Percentiles rank a stretch among this genome's conserved stretches.
Conservation (phyloP, 2,113 vertebrate species). For the Psittacus erithacus region DNA sequence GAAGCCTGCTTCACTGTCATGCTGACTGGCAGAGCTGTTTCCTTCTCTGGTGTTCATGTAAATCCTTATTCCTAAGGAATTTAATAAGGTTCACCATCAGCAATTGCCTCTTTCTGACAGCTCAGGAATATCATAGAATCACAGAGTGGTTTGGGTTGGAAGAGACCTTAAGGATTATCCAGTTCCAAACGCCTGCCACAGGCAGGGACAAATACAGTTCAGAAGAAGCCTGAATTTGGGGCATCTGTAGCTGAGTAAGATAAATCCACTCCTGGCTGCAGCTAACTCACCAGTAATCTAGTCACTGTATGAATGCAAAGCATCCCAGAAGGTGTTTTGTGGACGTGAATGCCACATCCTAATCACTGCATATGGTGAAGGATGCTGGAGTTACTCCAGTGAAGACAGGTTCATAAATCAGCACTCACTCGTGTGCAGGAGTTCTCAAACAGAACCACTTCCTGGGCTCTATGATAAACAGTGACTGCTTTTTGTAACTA, state of each 20-base stretch:
- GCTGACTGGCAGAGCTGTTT: slow-evolving; percentile 56
- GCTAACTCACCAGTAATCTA: not conserved
- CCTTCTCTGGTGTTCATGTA: slow-evolving; percentile 28
- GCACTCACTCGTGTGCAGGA: not conserved
- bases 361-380: not conserved
- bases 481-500: not conserved
- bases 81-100: not conserved
- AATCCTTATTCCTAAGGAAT: slow-evolving; percentile 9
- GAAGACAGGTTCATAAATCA: not conserved
- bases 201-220: not conserved
- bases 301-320: not conserved
- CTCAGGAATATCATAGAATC: not conserved
- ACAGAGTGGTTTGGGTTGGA: not conserved
- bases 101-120: slow-evolving; percentile 3
- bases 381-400: not conserved
- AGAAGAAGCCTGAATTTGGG: slow-evolving; percentile 10
- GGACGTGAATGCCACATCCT: not conserved
- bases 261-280: not conserved
- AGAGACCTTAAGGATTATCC: not conserved
- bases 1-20: not conserved
- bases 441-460: slow-evolving; percentile 9
- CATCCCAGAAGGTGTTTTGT: not conserved
- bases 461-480: not conserved
- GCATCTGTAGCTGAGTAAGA: slow-evolving; percentile 18
- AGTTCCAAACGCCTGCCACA: not conserved